Percentiles rank a stretch among this genome's conserved stretches.
phyloP scores from a whole-genome alignment of 2,113 vertebrate species.

The Tamias sibiricus region DNA sequence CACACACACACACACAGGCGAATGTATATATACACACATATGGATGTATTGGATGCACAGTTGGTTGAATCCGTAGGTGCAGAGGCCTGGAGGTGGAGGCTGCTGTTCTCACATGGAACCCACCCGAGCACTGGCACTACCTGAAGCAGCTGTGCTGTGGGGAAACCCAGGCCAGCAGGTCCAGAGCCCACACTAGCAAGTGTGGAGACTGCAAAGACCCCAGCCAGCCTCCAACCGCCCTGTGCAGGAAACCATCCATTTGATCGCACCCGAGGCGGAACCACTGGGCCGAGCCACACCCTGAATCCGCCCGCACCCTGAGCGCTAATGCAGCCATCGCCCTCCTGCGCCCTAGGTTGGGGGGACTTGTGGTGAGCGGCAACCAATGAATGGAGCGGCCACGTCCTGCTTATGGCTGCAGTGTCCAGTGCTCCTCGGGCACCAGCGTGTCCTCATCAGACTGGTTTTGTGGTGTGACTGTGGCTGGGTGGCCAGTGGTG shows the following conservation, averaged over 20 bases:
- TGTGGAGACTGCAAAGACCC: not conserved
- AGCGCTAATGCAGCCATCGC: accelerated
- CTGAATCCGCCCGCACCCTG: not conserved
- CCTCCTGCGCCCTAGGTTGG: accelerated
- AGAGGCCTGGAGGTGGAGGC: not conserved
- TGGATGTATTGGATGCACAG: no score
- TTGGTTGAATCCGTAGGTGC: not conserved
- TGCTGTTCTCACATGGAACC: no score
- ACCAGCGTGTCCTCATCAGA: not conserved
- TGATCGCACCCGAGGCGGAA: not conserved
- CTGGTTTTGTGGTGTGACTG: not conserved
- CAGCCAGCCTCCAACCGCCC: not conserved
- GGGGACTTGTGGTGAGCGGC: accelerated
- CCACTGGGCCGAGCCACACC: not conserved
- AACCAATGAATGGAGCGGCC: not conserved
- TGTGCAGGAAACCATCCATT: not conserved
- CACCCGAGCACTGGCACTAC: no score
- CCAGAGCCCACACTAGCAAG: not conserved
- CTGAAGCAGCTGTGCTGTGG: not conserved
- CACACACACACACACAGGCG: no score
- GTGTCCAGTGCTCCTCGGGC: not conserved
- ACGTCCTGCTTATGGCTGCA: not conserved
- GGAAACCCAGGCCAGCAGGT: not conserved
- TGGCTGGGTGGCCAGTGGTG: not conserved
- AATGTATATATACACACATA: no score